These are phyloP conservation scores for Trididemnum miniatum DNA, from an alignment of 23 tunicate species.

Conservation along the genomic window DNA sequence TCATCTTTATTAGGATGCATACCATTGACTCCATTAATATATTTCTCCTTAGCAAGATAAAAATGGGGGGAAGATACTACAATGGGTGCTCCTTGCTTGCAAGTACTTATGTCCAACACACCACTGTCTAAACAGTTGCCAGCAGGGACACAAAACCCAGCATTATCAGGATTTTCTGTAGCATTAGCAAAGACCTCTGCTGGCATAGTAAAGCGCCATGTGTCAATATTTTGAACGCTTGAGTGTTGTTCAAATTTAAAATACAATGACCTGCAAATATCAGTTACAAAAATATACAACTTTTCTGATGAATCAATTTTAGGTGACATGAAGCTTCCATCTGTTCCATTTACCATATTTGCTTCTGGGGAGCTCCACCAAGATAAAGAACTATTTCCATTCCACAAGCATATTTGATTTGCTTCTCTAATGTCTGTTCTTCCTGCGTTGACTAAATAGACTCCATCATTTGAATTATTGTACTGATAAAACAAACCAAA, in stretches of 20 bases:
- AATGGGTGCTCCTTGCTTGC: constrained; percentile 89
- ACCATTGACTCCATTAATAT: constrained; percentile 75
- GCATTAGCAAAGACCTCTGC: constrained; percentile 67
- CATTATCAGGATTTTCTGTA: constrained; percentile 69
- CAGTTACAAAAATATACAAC: constrained; percentile 63
- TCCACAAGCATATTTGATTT: constrained; percentile 60
- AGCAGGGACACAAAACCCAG: constrained; percentile 82
- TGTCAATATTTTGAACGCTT: constrained; percentile 45
- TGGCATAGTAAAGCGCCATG: constrained; percentile 65
- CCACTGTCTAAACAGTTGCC: constrained; percentile 70
- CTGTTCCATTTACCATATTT: constrained; percentile 93
- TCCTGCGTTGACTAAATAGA: constrained; percentile 81
- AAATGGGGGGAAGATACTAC: constrained; percentile 85
- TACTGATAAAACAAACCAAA: constrained; percentile 78
- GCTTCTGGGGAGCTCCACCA: constrained; percentile 70
- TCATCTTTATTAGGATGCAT: constrained; percentile 62
- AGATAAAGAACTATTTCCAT: constrained; percentile 29
- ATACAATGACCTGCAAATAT: constrained; percentile 81
- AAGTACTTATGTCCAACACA: constrained; percentile 69
- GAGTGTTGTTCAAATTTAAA: constrained; percentile 49
- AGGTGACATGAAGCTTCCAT: constrained; percentile 78
- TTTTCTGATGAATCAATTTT: constrained; percentile 34
- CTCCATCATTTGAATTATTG: constrained; percentile 90
- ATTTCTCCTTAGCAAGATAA: constrained; percentile 61
- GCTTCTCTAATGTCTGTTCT: constrained; percentile 39